Percentiles rank a stretch among this genome's conserved stretches.
Evolutionary conservation across 35 echinoderm and acorn worm genomes (phyloP).

Genomic region (Lytechinus variegatus): DNA sequence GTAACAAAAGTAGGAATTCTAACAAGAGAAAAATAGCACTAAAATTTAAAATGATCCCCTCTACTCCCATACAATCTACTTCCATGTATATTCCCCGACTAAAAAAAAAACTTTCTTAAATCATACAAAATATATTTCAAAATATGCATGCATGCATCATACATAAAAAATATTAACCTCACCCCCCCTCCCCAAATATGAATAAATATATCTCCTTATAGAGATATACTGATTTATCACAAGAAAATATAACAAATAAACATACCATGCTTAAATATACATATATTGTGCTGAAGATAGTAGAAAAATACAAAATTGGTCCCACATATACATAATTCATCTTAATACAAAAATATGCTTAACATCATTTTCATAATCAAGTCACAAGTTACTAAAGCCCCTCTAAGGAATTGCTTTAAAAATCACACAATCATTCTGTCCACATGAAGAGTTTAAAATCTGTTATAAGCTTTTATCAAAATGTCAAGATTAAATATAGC

Average conservation of each 20-base stretch:
- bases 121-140: neutral
- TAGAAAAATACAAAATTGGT: constrained; percentile 28
- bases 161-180: neutral
- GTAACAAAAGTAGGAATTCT: neutral
- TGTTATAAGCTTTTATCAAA: neutral
- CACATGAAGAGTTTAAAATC: neutral
- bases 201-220: neutral
- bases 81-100: neutral
- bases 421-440: neutral
- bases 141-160: neutral
- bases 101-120: neutral
- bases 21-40: neutral
- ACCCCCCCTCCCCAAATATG: neutral
- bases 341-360: neutral
- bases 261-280: constrained; percentile 38
- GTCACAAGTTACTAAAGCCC: neutral
- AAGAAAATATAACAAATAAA: neutral
- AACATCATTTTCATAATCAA: neutral
- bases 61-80: neutral
- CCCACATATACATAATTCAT: constrained; percentile 33
- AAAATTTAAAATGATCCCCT: neutral
- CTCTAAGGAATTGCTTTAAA: neutral
- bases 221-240: neutral
- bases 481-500: neutral
- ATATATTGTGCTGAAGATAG: constrained; percentile 1